Base-by-base conservation (phyloP, 1,140 invertebrate genomes). In the Aphelinus atriplicis region DNA sequence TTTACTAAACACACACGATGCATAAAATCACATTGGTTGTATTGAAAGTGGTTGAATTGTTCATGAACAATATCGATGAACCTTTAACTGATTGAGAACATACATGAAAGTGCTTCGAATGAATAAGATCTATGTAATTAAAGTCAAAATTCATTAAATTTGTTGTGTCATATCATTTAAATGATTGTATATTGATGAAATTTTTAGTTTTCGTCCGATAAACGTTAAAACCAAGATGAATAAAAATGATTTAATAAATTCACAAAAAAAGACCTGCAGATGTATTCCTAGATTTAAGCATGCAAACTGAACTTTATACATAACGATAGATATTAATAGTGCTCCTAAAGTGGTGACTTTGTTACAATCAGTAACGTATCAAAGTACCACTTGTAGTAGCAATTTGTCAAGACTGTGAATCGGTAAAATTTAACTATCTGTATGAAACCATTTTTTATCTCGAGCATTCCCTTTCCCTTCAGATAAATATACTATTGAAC, bases 51-150 rank as follows among this genome's bases (percentile, higher is more conserved):
- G n/a, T n/a, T 83, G 79, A 78, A 76, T 83, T 83, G 81, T 83
- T 85, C 84, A 78, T 80, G 79, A 85, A n/a, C 79, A 71, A 82
- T 80, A 80, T 68, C 65, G 78, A 81, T 80, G 75, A 84, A 77
- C 81, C 87, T 88, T 88, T 87, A 86, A 86, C 82, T 84, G 81
- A 85, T 83, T 82, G 77, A 64, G 75, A 73, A 77, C 83, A 80
- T 80, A 81, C 71, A 79, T 81, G 81, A 82, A 69, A 75, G 86
- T 80, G 84, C 83, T 86, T 85, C 79, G 84, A 81, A 78, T 82
- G 79, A 86, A 82, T 80, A 85, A 86, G 71, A 66, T 50, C 7
- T 9, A 80, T 85, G 80, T 85, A 85, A 84, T 81, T 82, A 82
- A 84, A 84, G 82, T 79, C 73, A 84, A 84, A 79, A 83, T 72